Conservation (phyloP, 2,797 vertebrate species). For the Malacoraja senta region DNA sequence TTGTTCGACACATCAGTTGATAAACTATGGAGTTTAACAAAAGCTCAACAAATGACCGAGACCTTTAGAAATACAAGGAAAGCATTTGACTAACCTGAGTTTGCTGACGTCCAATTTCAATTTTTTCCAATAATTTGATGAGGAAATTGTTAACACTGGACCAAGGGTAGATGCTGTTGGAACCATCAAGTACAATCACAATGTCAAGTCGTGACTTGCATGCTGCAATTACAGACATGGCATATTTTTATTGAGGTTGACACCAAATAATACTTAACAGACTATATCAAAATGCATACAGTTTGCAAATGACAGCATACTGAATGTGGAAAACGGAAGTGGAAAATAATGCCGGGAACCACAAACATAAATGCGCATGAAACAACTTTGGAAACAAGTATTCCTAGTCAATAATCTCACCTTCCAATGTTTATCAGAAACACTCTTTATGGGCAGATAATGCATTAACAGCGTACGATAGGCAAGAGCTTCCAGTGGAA, state of each 20-base stretch:
- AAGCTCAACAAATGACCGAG: not conserved
- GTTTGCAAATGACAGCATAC: not conserved
- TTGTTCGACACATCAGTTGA: no score
- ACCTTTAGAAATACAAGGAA: fast-evolving
- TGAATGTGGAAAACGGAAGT: not conserved
- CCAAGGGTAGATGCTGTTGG: constrained; percentile 96
- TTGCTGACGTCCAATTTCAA: constrained; percentile 73
- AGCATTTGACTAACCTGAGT: constrained; percentile 69
- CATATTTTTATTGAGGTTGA: not conserved
- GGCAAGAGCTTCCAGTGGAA: not conserved
- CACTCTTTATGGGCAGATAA: not conserved
- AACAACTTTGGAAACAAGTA: not conserved
- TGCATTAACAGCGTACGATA: not conserved
- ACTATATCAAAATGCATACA: constrained; percentile 47
- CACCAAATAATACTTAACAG: not conserved
- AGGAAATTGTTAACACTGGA: constrained; percentile 72
- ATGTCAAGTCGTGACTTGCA: constrained; percentile 82
- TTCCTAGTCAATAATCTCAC: not conserved
- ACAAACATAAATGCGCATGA: not conserved
- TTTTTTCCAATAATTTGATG: constrained; percentile 68
- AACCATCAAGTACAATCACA: constrained; percentile 87
- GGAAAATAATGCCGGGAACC: no score
- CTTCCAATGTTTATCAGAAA: not conserved
- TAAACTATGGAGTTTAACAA: not conserved
- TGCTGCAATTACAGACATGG: constrained; percentile 59